Base-by-base conservation (phyloP, 2,113 vertebrate species). In the Polypterus senegalus region DNA sequence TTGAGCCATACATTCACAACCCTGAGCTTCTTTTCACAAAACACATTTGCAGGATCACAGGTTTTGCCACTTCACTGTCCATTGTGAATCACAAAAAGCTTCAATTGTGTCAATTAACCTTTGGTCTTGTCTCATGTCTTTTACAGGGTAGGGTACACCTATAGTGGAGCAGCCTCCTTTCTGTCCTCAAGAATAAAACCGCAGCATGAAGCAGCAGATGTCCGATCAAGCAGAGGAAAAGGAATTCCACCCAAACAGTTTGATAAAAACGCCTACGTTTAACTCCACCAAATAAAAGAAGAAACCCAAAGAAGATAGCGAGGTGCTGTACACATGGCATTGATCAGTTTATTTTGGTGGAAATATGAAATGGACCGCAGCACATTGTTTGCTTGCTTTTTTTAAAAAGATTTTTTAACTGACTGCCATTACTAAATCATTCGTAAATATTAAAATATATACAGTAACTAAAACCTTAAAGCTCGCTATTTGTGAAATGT, bases 181-280 rank as follows among this genome's bases (percentile, higher is more conserved):
- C 70, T 90, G 72, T 86, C 89, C 51, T 78, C 85, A 54, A 77
- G 79, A 63, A 79, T 80, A 9, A 91, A 87, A 75, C 78, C 76
- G 48, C 83, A 79, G 3, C 77, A 76, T 1, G 78, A 66, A n/a
- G 66, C 84, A 58, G 71, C 73, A 48, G 87, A 86, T 61, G 71
- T 69, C 54, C 75, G 68, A 64, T 71, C 68, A 1, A 68, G 74
- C 3, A 66, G 76, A 58, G 76, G 79, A 4, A 67, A 74, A 78
- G 81, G 70, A 69, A 75, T 6, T 69, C 66, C 80, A 62, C 75
- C 84, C 8, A 76, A 76, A 57, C 76, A 85, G 61, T 88, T 87
- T 74, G 83, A 85, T 73, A 88, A 84, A 69, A 86, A 83, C 63
- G 81, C 60, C 5, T 88, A 87, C 54, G 86, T 88, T 57, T 88